These are phyloP conservation scores for Chalcis sispes DNA, from an alignment of 2,888 invertebrate genomes.

Conservation along the genomic window DNA sequence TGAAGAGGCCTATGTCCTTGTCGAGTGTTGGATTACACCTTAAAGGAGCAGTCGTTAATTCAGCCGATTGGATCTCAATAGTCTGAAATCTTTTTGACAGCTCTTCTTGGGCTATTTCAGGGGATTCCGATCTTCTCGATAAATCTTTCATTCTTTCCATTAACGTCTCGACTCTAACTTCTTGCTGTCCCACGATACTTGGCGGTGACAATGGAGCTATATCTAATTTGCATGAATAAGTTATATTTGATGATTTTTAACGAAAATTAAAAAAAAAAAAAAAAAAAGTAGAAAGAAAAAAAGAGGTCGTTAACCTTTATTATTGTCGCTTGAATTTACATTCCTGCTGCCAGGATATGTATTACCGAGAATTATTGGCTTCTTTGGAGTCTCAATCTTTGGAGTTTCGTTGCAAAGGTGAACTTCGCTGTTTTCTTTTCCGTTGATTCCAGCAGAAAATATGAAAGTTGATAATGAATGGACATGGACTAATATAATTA, in stretches of 20 bases:
- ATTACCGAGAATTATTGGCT: too few relatives aligned
- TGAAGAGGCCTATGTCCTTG: conserved; percentile 83
- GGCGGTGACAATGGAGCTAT: conserved; percentile 8
- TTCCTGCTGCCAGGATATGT: too few relatives aligned
- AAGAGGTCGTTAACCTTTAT: too few relatives aligned
- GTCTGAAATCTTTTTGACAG: conserved; percentile 82
- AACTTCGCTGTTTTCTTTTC: conserved; percentile 79
- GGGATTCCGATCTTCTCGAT: conserved; percentile 81
- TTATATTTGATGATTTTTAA: too few relatives aligned
- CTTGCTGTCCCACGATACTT: conserved; percentile 31
- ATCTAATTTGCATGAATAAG: too few relatives aligned
- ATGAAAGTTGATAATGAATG: conserved; percentile 91
- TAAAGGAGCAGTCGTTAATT: conserved; percentile 79
- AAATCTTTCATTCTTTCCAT: conserved; percentile 89
- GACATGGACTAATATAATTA: conserved; percentile 89
- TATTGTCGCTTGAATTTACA: too few relatives aligned
- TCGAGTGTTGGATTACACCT: conserved; percentile 80
- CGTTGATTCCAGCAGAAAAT: conserved; percentile 88
- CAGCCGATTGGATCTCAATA: conserved; percentile 83
- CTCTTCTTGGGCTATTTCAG: conserved; percentile 79
- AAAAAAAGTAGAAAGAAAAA: too few relatives aligned
- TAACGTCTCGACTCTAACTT: conserved; percentile 80
- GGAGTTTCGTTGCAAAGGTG: too few relatives aligned
- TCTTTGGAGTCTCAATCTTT: too few relatives aligned
- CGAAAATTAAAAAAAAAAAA: too few relatives aligned